Evolutionary conservation across 2,113 vertebrate species (phyloP).

Genomic region (Patagioenas fasciata): DNA sequence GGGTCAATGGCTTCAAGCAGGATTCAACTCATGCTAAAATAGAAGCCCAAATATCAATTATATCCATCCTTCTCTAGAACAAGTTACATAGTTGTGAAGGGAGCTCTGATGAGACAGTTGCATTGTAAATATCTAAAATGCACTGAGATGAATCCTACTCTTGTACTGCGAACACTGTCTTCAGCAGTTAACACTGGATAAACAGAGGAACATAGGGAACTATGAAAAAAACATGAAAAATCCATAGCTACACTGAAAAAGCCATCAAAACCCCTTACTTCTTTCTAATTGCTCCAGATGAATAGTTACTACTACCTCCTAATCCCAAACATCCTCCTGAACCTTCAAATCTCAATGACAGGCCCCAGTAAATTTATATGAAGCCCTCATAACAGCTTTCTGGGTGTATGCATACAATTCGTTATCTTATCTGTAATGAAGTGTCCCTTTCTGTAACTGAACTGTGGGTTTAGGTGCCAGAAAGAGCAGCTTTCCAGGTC

Average conservation of each 20-base stretch:
- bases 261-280: neutral
- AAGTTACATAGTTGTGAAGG: rapidly evolving
- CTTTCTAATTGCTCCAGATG: neutral
- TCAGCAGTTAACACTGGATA: neutral
- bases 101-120: neutral
- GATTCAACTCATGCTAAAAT: neutral
- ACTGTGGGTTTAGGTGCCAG: neutral
- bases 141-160: neutral
- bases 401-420: neutral
- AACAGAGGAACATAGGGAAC: neutral
- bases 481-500: neutral
- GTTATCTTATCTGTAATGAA: neutral
- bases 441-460: neutral
- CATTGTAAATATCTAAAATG: neutral
- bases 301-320: neutral
- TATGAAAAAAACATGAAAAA: neutral
- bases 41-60: neutral
- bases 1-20: neutral
- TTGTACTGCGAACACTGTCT: neutral
- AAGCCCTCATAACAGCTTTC: neutral
- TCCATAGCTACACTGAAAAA: neutral
- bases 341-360: neutral
- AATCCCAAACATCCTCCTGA: neutral
- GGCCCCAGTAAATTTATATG: neutral
- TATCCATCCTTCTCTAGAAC: neutral